A percentile compares a stretch with the other conserved stretches of the same genome.
phyloP scores from a whole-genome alignment of 2,113 vertebrate genomes.

The Dromaius novaehollandiae region DNA sequence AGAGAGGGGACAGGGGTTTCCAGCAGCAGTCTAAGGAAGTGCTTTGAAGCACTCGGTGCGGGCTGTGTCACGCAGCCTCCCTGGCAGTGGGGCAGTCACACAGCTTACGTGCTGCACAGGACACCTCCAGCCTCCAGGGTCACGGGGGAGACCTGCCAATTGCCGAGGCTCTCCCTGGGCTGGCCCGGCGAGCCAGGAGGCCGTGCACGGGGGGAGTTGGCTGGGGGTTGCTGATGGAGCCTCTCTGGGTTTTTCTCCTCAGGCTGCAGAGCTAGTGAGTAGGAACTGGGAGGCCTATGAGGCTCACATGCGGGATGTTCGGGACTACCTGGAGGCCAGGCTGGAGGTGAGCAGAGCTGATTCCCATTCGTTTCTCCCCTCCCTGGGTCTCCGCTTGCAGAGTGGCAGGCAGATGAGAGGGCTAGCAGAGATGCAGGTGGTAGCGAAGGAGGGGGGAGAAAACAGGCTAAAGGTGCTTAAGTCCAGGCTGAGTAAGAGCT shows the following conservation, averaged over 20 bases:
- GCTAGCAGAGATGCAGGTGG: not conserved
- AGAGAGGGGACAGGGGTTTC: not conserved
- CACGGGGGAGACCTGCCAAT: not conserved
- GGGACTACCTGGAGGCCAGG: conserved; percentile 87
- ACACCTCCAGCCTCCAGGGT: not conserved
- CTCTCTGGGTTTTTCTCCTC: not conserved
- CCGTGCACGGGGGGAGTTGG: accelerated
- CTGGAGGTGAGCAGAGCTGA: conserved; percentile 77
- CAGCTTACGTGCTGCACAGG: not conserved
- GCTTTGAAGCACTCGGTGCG: accelerated
- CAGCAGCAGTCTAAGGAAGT: not conserved
- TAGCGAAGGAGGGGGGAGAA: not conserved
- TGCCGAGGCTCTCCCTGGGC: not conserved
- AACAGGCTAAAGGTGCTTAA: not conserved
- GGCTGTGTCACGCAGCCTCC: not conserved
- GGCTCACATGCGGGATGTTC: conserved; percentile 82
- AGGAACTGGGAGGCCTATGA: conserved; percentile 81
- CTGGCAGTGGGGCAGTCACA: not conserved
- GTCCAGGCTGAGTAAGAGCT: not conserved
- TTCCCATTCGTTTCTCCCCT: not conserved
- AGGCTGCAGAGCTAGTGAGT: conserved; percentile 95
- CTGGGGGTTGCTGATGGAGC: accelerated
- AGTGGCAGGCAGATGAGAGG: not conserved
- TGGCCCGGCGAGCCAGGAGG: accelerated
- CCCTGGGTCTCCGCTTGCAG: not conserved